Conservation (phyloP, 2,113 vertebrate species). For the Pangasianodon hypophthalmus region DNA sequence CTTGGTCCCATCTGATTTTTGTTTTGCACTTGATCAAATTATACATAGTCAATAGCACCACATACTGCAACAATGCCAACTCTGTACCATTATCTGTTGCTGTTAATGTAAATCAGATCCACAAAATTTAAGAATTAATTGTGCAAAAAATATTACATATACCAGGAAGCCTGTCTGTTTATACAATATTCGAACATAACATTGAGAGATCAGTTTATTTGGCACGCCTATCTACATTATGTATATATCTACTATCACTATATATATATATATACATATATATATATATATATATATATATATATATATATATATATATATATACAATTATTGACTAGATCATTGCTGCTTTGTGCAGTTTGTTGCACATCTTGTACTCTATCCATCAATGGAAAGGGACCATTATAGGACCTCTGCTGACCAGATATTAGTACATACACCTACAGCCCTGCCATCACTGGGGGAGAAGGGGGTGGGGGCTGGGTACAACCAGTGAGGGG, state of each 20-base stretch:
- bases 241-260: too few species aligned
- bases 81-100: not conserved
- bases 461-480: too few species aligned
- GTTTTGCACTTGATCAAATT: not conserved
- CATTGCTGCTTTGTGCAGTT: not conserved
- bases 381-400: not conserved
- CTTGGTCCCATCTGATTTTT: not conserved
- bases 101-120: not conserved
- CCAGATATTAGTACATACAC: not conserved
- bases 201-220: not conserved
- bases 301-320: too few species aligned
- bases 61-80: not conserved
- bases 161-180: not conserved
- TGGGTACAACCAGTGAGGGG: too few species aligned
- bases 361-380: not conserved
- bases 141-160: not conserved
- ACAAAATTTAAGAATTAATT: not conserved
- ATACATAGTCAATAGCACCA: not conserved
- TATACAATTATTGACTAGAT: too few species aligned
- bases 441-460: not conserved
- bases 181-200: not conserved
- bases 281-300: too few species aligned
- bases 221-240: not conserved
- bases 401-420: too few species aligned
- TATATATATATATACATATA: too few species aligned